Evolutionary conservation across 1,140 invertebrate genomes (phyloP).

Genomic region (Lysiphlebus fabarum): DNA sequence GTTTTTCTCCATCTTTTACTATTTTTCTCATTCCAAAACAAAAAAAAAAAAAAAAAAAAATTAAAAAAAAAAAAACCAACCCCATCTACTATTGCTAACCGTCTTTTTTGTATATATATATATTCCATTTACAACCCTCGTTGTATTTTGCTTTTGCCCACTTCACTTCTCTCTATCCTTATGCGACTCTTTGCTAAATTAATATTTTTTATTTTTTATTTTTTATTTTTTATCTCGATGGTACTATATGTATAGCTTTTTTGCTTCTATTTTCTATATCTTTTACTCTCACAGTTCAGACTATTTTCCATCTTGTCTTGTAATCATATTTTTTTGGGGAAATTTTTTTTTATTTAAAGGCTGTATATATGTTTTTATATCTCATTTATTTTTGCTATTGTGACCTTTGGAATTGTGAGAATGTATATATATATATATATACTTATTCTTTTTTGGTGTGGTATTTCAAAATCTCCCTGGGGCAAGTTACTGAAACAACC

Average conservation of each 20-base stretch:
- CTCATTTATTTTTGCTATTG: too few relatives aligned
- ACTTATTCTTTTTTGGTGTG: too few relatives aligned
- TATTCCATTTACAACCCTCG: neutral
- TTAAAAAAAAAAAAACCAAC: neutral
- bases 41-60: neutral
- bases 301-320: too few relatives aligned
- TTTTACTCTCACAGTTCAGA: constrained; percentile 6
- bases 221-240: constrained; percentile 8
- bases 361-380: too few relatives aligned
- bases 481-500: too few relatives aligned
- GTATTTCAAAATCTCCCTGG: too few relatives aligned
- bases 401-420: too few relatives aligned
- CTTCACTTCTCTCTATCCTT: constrained; percentile 7
- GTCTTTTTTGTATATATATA: neutral
- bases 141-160: too few relatives aligned
- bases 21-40: neutral
- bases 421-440: too few relatives aligned
- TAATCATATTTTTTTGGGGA: too few relatives aligned
- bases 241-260: constrained; percentile 1
- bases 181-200: constrained; percentile 47
- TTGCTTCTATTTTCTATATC: neutral
- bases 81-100: neutral
- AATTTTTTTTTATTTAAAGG: too few relatives aligned
- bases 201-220: constrained; percentile 41
- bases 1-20: constrained; percentile 12